phyloP scores from a whole-genome alignment of 2,113 vertebrate species.

The Vireo altiloquus region DNA sequence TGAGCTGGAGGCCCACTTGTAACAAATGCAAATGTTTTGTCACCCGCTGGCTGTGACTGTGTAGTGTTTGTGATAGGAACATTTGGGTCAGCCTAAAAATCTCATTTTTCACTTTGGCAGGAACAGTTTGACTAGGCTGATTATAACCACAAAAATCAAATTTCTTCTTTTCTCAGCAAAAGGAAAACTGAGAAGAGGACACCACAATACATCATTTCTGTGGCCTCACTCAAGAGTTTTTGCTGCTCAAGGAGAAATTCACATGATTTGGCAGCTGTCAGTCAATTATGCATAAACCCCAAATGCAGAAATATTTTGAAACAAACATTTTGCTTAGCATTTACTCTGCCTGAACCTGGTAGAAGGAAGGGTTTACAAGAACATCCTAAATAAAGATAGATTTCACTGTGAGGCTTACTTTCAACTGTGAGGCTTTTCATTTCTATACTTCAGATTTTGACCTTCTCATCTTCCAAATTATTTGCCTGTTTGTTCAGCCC shows the following conservation, averaged over 20 bases:
- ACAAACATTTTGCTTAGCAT: not conserved
- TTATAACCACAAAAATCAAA: not conserved
- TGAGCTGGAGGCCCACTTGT: not conserved
- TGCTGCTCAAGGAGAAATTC: not conserved
- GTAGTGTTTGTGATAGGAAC: not conserved
- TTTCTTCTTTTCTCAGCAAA: not conserved
- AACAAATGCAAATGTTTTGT: conserved; percentile 28
- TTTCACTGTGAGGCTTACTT: not conserved
- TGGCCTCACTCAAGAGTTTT: not conserved
- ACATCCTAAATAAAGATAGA: not conserved
- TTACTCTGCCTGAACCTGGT: not conserved
- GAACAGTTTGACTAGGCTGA: not conserved
- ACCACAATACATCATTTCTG: not conserved
- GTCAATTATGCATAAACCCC: not conserved
- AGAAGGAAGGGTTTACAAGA: not conserved
- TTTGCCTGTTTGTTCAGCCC: not conserved
- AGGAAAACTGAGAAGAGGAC: not conserved
- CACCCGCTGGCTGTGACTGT: not conserved
- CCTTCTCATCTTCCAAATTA: not conserved
- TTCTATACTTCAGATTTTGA: not conserved
- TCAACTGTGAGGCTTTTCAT: not conserved
- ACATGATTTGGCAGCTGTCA: not conserved
- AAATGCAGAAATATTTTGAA: not conserved
- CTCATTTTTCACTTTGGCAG: not conserved
- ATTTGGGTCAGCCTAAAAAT: not conserved